Base-by-base conservation (phyloP, 2,888 invertebrate species). In the Ichneumoninae sp. region DNA sequence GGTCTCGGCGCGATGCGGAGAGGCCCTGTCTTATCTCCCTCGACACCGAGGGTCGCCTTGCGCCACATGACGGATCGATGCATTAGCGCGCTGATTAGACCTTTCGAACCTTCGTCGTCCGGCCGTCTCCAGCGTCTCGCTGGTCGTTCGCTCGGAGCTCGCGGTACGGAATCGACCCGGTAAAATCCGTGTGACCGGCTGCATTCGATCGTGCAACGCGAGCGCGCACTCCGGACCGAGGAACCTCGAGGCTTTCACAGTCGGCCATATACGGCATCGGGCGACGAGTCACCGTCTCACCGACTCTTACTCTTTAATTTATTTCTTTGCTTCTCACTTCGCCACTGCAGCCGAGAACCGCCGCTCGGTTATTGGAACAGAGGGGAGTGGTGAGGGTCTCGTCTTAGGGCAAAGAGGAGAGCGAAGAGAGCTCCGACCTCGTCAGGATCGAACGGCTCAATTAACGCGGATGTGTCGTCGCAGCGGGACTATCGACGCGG, bases 41-140 rank as follows among this genome's bases (percentile, higher is more conserved):
- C 60, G 63, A 68, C 36, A 73, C 73, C 54, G 81, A 63, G 76
- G 85, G 88, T 85, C 87, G 87, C 81, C 81, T 85, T 82, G 47
- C 87, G 87, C 86, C 88, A 90, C 90, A 92, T 92, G 92, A 92
- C 92, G 89, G 91, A 92, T 92, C 91, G 91, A 80, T 91, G 90
- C 92, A 92, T 92, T 92, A 92, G 91, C 88, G 87, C 69, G 87
- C 88, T 90, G 92, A 92, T 92, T 92, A 92, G 90, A 84, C 83
- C 77, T 80, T 83, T 78, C 80, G 82, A 80, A 77, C 68, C 84
- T 79, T 74, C 70, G 69, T 85, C 81, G 63, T 54, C 16, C n/a
- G 66, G 50, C 47, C 60, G 68, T 69, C 44, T 36, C 57, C 50
- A 19, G 40, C 44, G 26, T 52, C 50, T 74, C 44, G 30, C 66